Evolutionary conservation across 2,888 invertebrate species (phyloP).

Genomic region (Allophyes oxyacanthae): DNA sequence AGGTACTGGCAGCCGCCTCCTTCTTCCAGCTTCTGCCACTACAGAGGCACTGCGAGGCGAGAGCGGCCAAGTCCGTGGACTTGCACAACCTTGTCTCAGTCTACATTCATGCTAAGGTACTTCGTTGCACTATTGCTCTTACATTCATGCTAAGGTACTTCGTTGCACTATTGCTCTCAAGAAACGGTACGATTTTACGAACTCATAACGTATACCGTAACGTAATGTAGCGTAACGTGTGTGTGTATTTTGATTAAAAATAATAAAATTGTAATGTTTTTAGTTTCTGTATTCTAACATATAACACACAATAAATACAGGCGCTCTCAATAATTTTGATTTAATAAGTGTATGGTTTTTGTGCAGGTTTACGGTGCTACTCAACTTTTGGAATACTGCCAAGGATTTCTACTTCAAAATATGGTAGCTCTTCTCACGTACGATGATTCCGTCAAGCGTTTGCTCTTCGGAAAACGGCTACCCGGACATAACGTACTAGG

Average conservation of each 20-base stretch:
- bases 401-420: slow-evolving; percentile 96
- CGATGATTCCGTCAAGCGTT: slow-evolving; percentile 96
- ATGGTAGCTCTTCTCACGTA: slow-evolving; percentile 98
- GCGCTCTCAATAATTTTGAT: neutral
- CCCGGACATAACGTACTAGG: slow-evolving; percentile 97
- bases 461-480: slow-evolving; percentile 96
- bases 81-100: slow-evolving; percentile 97
- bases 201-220: no score
- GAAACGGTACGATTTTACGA: no score
- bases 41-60: slow-evolving; percentile 95
- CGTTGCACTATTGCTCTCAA: no score
- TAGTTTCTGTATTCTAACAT: no score
- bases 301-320: no score
- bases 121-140: neutral
- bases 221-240: no score
- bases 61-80: slow-evolving; percentile 95
- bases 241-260: no score
- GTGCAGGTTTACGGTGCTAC: slow-evolving; percentile 95
- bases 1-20: slow-evolving; percentile 97
- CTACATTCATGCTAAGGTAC: slow-evolving; percentile 97
- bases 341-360: slow-evolving; percentile 18
- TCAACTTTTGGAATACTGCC: slow-evolving; percentile 96
- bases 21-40: slow-evolving; percentile 97
- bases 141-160: neutral
- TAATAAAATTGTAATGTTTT: no score